These are phyloP conservation scores for Pollachius pollachius DNA, from an alignment of 2,113 vertebrate genomes.

Conservation along the genomic window DNA sequence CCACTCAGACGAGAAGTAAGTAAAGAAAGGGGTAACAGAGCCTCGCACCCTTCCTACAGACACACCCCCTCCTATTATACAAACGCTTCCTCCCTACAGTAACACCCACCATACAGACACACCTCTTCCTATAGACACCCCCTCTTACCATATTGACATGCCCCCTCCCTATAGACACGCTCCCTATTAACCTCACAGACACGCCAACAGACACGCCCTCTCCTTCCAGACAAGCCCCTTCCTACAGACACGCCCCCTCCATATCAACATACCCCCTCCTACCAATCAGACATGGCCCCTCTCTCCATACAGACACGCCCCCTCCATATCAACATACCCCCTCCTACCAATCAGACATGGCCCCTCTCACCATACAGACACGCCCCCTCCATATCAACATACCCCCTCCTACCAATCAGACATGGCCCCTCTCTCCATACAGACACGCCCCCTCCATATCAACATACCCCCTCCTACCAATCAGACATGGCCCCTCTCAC, in stretches of 20 bases:
- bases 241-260: background rate
- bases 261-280: background rate
- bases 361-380: too few species aligned
- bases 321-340: background rate
- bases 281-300: background rate
- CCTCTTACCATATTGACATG: background rate
- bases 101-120: background rate
- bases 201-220: background rate
- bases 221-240: background rate
- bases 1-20: conserved; percentile 88
- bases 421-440: too few species aligned
- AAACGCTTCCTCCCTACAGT: background rate
- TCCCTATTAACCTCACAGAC: background rate
- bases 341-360: background rate
- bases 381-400: too few species aligned
- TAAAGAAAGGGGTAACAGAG: conserved; percentile 18
- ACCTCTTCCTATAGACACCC: background rate
- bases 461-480: too few species aligned
- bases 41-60: background rate
- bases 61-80: background rate
- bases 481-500: background rate
- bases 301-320: background rate
- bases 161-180: background rate
- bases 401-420: too few species aligned
- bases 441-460: too few species aligned